Evolutionary conservation across 2,113 vertebrate genomes (phyloP), one percentile per base, ranked within the genome.

Genomic region (Gavia stellata): DNA sequence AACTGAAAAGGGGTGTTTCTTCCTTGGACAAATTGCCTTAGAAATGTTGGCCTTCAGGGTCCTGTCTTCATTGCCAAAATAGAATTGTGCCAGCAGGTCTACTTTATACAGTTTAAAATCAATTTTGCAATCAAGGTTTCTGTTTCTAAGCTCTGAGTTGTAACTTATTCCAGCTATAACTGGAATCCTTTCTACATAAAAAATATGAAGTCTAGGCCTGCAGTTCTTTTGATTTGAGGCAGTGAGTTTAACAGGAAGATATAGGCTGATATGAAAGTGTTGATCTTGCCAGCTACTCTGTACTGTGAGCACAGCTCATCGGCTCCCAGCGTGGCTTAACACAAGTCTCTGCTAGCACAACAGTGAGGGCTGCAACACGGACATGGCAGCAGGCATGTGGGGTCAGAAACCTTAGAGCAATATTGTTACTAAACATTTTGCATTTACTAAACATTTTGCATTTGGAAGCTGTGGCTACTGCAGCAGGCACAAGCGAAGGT

Each of bases 331-430:
- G 3, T 25, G 59, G 50, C 73, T 65, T 34, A 80, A 40, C 9
- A 34, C 29, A 21, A 24, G 15, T 6, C 18, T 61, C 50, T 62
- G 25, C 40, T 25, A 31, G 47, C 24, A 49, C 52, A 86, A 18
- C 0, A 0, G 10, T 6, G 14, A 65, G 26, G 36, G 45, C 85
- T 73, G 12, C 63, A 52, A 16, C 12, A 16, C 0, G 2, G 78
- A 65, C 68, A 52, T 7, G 10, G 63, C 81, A 81, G 53, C 4
- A 6, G 68, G 10, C 42, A 31, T 3, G 28, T 5, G 12, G 10
- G 16, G 20, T 34, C 65, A 71, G 47, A 73, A 87, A 44, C 8
- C 45, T 47, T 49, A 44, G 20, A 70, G 23, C 16, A 65, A 6
- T 12, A 25, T 28, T 29, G 5, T 28, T 47, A 26, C 53, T 11